Base-by-base conservation (phyloP, 2,888 invertebrate species). In the Thymelicus sylvestris region DNA sequence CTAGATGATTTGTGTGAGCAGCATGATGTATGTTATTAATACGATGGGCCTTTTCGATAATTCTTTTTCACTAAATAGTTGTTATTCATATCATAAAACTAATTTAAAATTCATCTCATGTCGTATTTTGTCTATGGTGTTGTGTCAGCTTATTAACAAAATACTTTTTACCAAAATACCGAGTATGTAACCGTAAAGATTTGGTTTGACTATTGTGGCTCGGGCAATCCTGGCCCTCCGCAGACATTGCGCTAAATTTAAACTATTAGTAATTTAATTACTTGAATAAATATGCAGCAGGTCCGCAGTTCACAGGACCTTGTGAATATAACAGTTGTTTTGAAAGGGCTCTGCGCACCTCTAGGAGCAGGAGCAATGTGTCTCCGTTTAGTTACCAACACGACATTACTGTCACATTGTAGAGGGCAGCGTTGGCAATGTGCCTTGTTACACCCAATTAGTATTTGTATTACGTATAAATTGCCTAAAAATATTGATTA, bases 321-420 rank as follows among this genome's bases (percentile, higher is more conserved):
- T 38, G 52, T 55, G 31, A 38, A 57, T 13, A 57, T 38, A 19
- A 50, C 6, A 15, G 52, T 52, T 19, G 15, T 48, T 48, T 48
- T 7, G 50, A n/a, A 50, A 15, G 2, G 52, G 1, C 15, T 15
- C 52, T 52, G 52, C 52, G 19, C 10, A 57, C 57, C 57, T 57
- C 57, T 8, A 13, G 13, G 13, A 10, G 31, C 13, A 31, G 57
- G 31, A 57, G 57, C 31, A 38, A 6, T 13, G 31, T 13, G 31
- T n/a, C 41, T 67, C 41, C 38, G 44, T n/a, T 31, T 31, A 69
- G 68, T 69, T 69, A 69, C 68, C 68, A 69, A 57, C 62, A 44
- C 39, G 55, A 66, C 57, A 62, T 62, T 67, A 62, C 41, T 31
- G 10, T 60, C 4, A 67, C 31, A 67, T 39, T 67, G 48, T 24